phyloP scores from a whole-genome alignment of 2,888 invertebrate species.

The Scelioninae gen. 1 region DNA sequence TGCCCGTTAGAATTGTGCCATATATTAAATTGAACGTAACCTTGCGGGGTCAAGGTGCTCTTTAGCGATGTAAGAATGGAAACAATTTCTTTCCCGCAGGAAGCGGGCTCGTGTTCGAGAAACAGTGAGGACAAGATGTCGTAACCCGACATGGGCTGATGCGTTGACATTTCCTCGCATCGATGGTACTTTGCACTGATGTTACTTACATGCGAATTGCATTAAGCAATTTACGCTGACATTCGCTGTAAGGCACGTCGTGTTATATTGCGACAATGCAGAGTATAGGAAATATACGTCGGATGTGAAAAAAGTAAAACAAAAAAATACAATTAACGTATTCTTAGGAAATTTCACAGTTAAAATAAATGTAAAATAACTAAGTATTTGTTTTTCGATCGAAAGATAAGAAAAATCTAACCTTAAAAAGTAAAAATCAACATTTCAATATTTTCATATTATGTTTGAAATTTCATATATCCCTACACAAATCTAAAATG shows the following conservation, averaged over 20 bases:
- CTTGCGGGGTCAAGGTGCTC: constrained; percentile 56
- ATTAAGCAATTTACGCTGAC: constrained; percentile 71
- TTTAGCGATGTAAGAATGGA: constrained; percentile 65
- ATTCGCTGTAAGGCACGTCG: constrained; percentile 63
- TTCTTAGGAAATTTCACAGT: neutral
- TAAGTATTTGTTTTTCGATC: neutral
- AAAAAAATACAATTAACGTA: constrained; percentile 53
- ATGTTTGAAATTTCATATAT: too few relatives aligned
- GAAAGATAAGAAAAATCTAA: neutral
- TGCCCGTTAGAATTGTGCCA: constrained; percentile 44
- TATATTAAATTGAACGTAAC: constrained; percentile 65
- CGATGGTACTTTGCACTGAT: constrained; percentile 68
- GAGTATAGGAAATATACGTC: constrained; percentile 52
- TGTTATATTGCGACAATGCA: constrained; percentile 59
- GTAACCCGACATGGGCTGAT: constrained; percentile 69
- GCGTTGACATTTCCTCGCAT: constrained; percentile 71
- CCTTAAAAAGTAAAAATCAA: neutral
- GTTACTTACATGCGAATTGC: constrained; percentile 71
- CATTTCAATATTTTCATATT: too few relatives aligned
- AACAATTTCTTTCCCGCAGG: constrained; percentile 65
- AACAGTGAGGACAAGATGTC: constrained; percentile 68
- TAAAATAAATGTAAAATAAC: constrained; percentile 5
- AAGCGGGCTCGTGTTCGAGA: constrained; percentile 60
- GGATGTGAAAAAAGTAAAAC: constrained; percentile 42
- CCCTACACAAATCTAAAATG: too few relatives aligned